Base-by-base conservation (phyloP, 2,113 vertebrate genomes). In the Reinhardtius hippoglossoides region DNA sequence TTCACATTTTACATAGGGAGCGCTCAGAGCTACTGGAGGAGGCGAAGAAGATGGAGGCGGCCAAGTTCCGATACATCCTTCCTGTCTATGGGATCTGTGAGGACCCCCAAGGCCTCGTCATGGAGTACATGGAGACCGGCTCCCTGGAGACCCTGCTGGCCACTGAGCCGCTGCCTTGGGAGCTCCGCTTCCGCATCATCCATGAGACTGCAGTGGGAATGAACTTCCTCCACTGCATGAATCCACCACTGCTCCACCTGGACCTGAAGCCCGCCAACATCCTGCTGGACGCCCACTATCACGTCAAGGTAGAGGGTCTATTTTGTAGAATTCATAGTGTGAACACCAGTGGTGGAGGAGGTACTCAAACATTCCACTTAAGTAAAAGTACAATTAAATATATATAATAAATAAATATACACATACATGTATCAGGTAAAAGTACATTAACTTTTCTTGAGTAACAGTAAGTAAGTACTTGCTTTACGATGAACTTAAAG, bases 141-240 rank as follows among this genome's bases (percentile, higher is more conserved):
- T 99, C 98, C 2, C 89, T 99, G 88, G 97, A 99, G 84, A 97
- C 94, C 63, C 95, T 99, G 20, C 90, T 99, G 92, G 97, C 95
- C 7, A 93, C 94, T 0, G 97, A 98, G 91, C 95, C 95, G 0
- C 88, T 99, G 84, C 98, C 98, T 0, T 99, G 97, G 98, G 97
- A 97, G 9, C 65, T 99, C 59, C 97, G 97, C 26, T 97, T 99
- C 89, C 96, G 98, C 58, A 97, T 99, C 71, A 95, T 98, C 75
- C 97, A 99, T 0, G 98, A 99, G 94, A 97, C 97, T 0, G 96
- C 98, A 0, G 97, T 99, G 91, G 98, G 97, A 56, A 99, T 99
- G 98, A 99, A 99, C 92, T 99, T 99, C 88, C 94, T 99, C 74
- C 98, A 99, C 88, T 99, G 97, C 91, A 98, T 99, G 97, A 93